Evolutionary conservation across 2,113 vertebrate species (phyloP).

Genomic region (Aegithalos caudatus): DNA sequence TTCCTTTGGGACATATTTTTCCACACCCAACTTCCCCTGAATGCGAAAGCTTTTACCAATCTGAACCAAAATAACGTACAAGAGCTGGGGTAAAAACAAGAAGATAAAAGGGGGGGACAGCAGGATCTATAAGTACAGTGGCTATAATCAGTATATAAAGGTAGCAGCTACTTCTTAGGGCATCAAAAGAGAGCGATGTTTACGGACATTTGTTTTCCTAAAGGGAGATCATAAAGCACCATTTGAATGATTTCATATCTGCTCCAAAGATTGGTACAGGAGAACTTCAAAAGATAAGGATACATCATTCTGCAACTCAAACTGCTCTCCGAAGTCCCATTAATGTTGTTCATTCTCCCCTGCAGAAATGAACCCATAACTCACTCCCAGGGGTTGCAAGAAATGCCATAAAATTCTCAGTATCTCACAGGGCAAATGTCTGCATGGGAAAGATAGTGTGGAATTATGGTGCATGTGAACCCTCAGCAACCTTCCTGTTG

Average conservation of each 20-base stretch:
- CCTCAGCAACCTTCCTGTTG: neutral
- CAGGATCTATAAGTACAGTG: neutral
- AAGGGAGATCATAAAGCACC: slow-evolving; percentile 5
- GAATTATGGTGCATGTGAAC: slow-evolving; percentile 58
- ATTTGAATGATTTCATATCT: slow-evolving; percentile 14
- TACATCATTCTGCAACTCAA: slow-evolving; percentile 26
- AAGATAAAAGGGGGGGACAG: neutral
- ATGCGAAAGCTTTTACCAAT: neutral
- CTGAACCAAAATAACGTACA: neutral
- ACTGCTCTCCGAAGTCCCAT: slow-evolving; percentile 12
- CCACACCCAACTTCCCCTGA: neutral
- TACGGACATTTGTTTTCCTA: neutral
- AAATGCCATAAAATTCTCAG: neutral
- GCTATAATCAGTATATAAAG: neutral
- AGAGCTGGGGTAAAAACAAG: neutral
- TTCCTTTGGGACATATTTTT: neutral
- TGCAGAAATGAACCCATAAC: slow-evolving; percentile 44
- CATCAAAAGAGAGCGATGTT: neutral
- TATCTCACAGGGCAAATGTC: slow-evolving; percentile 39
- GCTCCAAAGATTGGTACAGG: slow-evolving; percentile 13
- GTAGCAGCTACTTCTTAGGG: neutral
- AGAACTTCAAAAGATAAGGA: slow-evolving; percentile 22
- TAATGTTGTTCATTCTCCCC: slow-evolving; percentile 23
- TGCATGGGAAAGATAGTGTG: slow-evolving; percentile 60
- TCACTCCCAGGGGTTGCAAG: slow-evolving; percentile 20